Conservation (phyloP, 2,888 invertebrate genomes). For the Reticulitermes lucifugus region DNA sequence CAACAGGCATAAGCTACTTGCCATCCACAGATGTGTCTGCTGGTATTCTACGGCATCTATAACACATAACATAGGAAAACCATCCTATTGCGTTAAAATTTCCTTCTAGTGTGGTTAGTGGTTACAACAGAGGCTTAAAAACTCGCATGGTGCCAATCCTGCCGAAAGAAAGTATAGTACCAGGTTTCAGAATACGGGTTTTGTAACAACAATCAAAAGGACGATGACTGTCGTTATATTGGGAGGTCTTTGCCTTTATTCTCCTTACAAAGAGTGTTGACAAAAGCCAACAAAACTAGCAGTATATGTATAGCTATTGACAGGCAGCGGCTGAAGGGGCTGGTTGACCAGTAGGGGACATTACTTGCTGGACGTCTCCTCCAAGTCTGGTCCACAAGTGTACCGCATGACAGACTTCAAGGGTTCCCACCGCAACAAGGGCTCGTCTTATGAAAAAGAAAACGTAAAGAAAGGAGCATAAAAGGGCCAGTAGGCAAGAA, state of each 20-base stretch:
- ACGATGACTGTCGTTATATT: neutral
- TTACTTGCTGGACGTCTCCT: neutral
- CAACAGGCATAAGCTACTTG: no score
- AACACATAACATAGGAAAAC: no score
- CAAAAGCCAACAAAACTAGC: neutral
- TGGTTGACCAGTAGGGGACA: neutral
- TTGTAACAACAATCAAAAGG: neutral
- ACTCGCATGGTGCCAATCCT: no score
- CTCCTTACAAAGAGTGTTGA: neutral
- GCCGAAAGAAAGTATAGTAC: no score
- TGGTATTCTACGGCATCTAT: no score
- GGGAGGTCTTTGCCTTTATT: neutral
- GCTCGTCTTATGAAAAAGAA: neutral
- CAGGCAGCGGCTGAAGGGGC: neutral
- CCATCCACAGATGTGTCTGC: no score
- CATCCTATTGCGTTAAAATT: no score
- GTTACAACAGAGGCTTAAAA: no score
- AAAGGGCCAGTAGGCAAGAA: neutral
- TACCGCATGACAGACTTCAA: neutral
- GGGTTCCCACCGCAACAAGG: neutral
- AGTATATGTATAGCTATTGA: neutral
- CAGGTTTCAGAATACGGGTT: neutral
- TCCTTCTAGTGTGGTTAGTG: no score
- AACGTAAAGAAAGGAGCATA: neutral
- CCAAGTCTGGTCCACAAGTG: conserved; percentile 6